These are phyloP conservation scores for Amiota communis DNA, from an alignment of 2,888 invertebrate species.

Conservation along the genomic window DNA sequence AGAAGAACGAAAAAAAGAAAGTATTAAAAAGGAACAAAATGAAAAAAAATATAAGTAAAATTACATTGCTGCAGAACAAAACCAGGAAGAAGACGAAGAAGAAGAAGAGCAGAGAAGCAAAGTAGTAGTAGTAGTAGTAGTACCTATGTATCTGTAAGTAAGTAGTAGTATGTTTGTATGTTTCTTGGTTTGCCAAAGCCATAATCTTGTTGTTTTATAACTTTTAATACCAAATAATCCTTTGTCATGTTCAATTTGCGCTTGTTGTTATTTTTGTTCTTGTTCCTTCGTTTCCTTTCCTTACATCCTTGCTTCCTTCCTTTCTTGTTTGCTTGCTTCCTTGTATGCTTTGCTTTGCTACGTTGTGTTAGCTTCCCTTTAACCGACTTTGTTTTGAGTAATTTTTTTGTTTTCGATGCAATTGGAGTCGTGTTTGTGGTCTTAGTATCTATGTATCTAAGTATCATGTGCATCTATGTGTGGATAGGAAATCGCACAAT, in stretches of 20 bases:
- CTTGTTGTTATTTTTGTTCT: conserved; percentile 29
- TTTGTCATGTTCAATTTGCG: conserved; percentile 43
- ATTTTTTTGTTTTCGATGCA: neutral
- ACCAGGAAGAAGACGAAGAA: too few species aligned
- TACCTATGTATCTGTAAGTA: neutral
- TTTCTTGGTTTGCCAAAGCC: conserved; percentile 45
- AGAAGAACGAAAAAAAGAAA: neutral
- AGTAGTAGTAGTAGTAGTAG: too few species aligned
- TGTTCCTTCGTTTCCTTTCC: conserved; percentile 32
- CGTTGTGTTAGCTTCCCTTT: neutral
- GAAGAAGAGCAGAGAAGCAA: too few species aligned
- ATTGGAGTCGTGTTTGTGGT: neutral
- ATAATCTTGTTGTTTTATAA: conserved; percentile 66
- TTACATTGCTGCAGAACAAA: neutral
- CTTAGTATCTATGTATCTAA: conserved; percentile 16
- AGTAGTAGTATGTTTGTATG: conserved; percentile 5
- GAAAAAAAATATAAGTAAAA: conserved; percentile 7
- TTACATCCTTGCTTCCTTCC: neutral
- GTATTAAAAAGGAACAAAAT: neutral
- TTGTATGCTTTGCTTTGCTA: neutral
- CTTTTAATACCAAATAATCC: conserved; percentile 62
- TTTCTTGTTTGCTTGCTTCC: neutral
- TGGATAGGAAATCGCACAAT: neutral
- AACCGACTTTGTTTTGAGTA: too few species aligned
- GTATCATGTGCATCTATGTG: neutral